phyloP scores from a whole-genome alignment of 2,888 invertebrate species.

The Cryptus viduatorius region DNA sequence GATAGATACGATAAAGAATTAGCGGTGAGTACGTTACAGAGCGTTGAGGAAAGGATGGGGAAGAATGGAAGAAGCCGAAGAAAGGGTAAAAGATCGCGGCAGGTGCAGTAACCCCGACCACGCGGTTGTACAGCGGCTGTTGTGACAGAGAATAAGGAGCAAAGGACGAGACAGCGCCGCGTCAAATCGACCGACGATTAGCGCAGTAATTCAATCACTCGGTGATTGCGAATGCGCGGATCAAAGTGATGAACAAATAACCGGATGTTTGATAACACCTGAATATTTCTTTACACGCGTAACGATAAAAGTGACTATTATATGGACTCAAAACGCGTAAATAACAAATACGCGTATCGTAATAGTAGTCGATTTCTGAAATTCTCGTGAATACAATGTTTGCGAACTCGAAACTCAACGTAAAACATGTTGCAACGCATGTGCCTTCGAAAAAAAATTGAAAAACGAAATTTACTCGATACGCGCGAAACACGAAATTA shows the following conservation, averaged over 20 bases:
- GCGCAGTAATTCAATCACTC: constrained; percentile 12
- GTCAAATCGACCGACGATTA: constrained; percentile 15
- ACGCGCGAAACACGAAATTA: background rate
- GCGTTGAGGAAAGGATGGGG: background rate
- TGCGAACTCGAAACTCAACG: background rate
- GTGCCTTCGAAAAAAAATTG: background rate
- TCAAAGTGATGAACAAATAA: no score
- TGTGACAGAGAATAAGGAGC: constrained; percentile 43
- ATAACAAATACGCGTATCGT: background rate
- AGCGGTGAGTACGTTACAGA: background rate
- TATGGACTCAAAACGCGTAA: background rate
- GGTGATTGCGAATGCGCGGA: background rate
- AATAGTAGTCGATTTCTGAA: background rate
- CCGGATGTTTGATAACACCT: background rate
- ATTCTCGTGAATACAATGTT: background rate
- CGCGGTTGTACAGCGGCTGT: constrained; percentile 23
- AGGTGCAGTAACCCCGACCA: constrained; percentile 44
- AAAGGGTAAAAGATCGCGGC: constrained; percentile 37
- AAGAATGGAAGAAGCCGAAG: background rate
- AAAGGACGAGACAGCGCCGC: constrained; percentile 31
- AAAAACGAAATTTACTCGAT: background rate
- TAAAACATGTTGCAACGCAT: background rate
- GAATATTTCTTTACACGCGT: background rate
- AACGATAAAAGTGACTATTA: background rate
- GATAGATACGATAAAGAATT: constrained; percentile 2